Base-by-base conservation (phyloP, 2,113 vertebrate species). In the Apodemus sylvaticus region DNA sequence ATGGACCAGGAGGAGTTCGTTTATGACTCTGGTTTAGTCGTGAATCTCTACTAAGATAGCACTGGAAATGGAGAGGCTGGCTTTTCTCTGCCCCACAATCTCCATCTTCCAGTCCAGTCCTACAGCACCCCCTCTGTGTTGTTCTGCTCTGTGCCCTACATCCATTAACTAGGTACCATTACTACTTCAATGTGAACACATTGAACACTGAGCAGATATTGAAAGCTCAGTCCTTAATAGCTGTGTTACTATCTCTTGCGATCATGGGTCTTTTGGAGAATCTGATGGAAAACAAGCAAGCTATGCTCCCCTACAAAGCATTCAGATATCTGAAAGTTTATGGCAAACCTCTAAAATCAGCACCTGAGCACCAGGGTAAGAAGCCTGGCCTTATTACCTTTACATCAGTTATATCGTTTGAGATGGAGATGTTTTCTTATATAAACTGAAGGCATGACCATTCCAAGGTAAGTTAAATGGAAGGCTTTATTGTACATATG, bases 101-200 rank as follows among this genome's bases (percentile, higher is more conserved):
- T 53, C 29, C 10, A 64, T 34, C 12, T 76, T 45, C 58, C 22
- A 7, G 48, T 94, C 45, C 68, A 70, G 19, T 20, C 42, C 36
- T 78, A 22, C 22, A n/a, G 4, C 58, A 14, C 88, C 89, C 93
- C 34, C 11, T 26, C 62, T 64, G 3, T 73, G 82, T 62, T 79
- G 58, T 22, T 79, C 55, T 71, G 51, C 73, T 93, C 45, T 55
- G 0, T 60, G n/a, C 86, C 66, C 70, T 60, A 16, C 29, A 51
- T n/a, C 68, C 34, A 42, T 93, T 87, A 62, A 5, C 17, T 78
- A 77, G 29, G 62, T n/a, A 51, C 68, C 93, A 64, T 70, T 48
- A 70, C 86, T 73, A 76, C 68, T 87, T 83, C 71, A 85, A 39
- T 66, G n/a, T 78, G 89, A 97, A 86, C 88, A 22, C 36, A 39